Percentiles rank a stretch among this genome's conserved stretches.
Conservation (phyloP, 2,888 invertebrate genomes). For the Ferdinandea cuprea region DNA sequence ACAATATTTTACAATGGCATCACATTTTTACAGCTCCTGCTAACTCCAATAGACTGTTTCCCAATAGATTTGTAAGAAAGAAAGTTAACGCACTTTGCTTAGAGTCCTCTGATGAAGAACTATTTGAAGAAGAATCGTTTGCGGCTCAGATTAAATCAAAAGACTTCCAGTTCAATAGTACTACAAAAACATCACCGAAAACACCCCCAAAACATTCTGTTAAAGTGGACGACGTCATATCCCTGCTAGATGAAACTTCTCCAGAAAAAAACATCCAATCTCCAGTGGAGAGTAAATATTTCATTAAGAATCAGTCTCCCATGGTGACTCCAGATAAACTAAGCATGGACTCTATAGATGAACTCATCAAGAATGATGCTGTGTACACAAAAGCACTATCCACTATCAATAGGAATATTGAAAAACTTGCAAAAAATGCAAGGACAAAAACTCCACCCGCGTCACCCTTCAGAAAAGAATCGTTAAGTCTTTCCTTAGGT, state of each 20-base stretch:
- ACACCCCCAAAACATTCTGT: not conserved
- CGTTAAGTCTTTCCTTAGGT: not conserved
- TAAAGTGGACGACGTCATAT: not conserved
- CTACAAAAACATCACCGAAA: conserved; percentile 50
- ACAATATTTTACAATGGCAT: too few relatives aligned
- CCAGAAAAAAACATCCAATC: conserved; percentile 13
- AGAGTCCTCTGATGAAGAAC: conserved; percentile 64
- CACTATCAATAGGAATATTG: conserved; percentile 78
- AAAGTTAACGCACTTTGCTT: conserved; percentile 58
- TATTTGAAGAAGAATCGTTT: not conserved
- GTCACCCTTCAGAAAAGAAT: conserved; percentile 9
- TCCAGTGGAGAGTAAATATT: conserved; percentile 34
- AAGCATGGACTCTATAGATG: conserved; percentile 78
- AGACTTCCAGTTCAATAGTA: not conserved
- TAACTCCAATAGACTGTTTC: not conserved
- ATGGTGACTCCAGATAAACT: conserved; percentile 73
- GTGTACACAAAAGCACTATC: conserved; percentile 78
- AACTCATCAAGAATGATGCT: conserved; percentile 76
- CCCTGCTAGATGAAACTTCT: conserved; percentile 16
- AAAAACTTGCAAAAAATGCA: conserved; percentile 73
- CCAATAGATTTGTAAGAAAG: conserved; percentile 20
- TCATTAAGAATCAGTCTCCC: not conserved
- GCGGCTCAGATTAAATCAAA: not conserved
- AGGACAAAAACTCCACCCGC: conserved; percentile 10
- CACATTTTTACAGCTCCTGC: too few relatives aligned